Base-by-base conservation (phyloP, 2,888 invertebrate genomes). In the Phortica magna region DNA sequence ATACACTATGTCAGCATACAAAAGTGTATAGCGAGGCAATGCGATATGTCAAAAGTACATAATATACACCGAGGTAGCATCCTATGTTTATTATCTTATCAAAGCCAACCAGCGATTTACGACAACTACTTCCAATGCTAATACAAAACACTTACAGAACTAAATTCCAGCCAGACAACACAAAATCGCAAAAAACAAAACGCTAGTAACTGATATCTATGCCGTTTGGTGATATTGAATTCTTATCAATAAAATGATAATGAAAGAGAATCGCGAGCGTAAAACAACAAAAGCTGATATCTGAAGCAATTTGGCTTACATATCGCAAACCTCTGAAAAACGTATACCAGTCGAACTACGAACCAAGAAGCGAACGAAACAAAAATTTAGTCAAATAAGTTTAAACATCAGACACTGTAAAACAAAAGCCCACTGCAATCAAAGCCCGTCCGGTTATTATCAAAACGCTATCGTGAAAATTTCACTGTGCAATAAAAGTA, bases 161-260 rank as follows among this genome's bases (percentile, higher is more conserved):
- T 31, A 31, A 14, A 48, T 12, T 12, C 48, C 48, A 14, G 2
- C 2, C 9, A 48, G 14, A 48, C 48, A 12, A 48, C 48, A 48
- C 9, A 7, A 12, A 48, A 12, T 48, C 48, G 7, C 2, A 5
- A 48, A 48, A 14, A 48, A 48, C 2, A 43, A 43, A 43, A 48
- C 9, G 9, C 10, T 48, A 12, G 9, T 48, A 12, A 12, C 48
- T 14, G 14, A 48, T 48, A 12, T 31, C 31, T 31, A 12, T 48
- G n/a, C 39, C 41, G n/a, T 43, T 70, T 70, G 19, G n/a, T 55
- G 70, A 55, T 71, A 71, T 71, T 71, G 70, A 71, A 22, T 53
- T 71, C 55, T 71, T 71, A 71, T 71, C 70, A 71, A n/a, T 31
- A 19, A 55, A 6, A 53, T 19, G 68, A 68, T 68, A 68, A 68